Conservation (phyloP, 2,888 invertebrate genomes). For the Idaea aversata region DNA sequence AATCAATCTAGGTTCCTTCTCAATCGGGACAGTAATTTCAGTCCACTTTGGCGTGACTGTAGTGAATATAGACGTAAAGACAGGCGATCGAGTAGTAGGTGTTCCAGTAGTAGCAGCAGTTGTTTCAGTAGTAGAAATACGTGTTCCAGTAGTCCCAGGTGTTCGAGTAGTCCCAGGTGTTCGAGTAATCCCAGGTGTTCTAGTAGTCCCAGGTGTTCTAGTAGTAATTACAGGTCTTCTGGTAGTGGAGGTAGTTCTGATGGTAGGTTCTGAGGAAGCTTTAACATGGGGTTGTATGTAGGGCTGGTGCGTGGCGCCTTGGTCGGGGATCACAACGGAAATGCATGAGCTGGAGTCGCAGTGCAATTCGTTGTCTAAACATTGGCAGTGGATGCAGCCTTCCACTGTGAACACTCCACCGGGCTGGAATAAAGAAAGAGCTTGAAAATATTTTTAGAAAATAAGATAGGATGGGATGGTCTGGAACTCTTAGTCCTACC, state of each 20-base stretch:
- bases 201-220: no score
- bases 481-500: no score
- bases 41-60: background rate
- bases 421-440: conserved; percentile 77
- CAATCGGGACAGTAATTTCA: no score
- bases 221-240: conserved; percentile 19
- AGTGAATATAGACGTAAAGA: background rate
- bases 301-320: conserved; percentile 43
- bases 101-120: background rate
- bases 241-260: conserved; percentile 10
- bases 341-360: conserved; percentile 82
- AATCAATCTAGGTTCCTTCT: background rate
- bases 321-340: conserved; percentile 28
- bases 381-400: conserved; percentile 88
- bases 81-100: background rate
- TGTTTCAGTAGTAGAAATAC: background rate
- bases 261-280: conserved; percentile 1
- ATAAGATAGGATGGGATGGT: background rate
- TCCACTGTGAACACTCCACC: conserved; percentile 80
- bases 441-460: background rate
- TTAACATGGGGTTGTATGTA: conserved; percentile 30
- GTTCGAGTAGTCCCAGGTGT: conserved; percentile 4
- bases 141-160: background rate
- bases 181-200: conserved; percentile 47
- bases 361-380: conserved; percentile 86